These are phyloP conservation scores for Allygus modestus DNA, from an alignment of 2,888 invertebrate species.

Conservation along the genomic window DNA sequence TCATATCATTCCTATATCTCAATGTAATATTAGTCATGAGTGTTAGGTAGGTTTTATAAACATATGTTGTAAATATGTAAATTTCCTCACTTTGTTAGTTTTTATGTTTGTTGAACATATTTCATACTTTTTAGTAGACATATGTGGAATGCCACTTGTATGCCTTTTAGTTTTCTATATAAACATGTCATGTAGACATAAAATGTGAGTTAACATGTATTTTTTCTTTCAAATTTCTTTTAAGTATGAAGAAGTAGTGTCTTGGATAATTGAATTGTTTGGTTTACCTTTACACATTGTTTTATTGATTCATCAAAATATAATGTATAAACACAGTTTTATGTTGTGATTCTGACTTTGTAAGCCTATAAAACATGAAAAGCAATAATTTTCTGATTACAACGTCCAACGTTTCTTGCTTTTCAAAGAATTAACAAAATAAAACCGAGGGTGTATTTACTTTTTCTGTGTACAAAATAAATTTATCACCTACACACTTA, in stretches of 20 bases:
- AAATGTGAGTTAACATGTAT: too few species aligned
- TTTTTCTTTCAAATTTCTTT: too few species aligned
- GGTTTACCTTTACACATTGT: too few species aligned
- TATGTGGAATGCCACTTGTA: background rate
- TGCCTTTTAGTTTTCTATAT: background rate
- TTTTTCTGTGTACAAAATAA: too few species aligned
- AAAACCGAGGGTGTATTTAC: too few species aligned
- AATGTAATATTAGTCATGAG: background rate
- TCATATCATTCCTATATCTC: constrained; percentile 48
- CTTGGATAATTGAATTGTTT: too few species aligned
- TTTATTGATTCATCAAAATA: background rate
- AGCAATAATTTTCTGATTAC: background rate
- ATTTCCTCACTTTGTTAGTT: constrained; percentile 17
- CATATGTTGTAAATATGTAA: constrained; percentile 26
- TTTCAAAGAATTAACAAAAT: too few species aligned
- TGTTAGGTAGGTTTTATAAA: constrained; percentile 18
- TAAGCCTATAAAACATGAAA: background rate
- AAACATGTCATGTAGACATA: background rate
- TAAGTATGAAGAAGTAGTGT: too few species aligned
- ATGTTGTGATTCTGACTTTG: background rate
- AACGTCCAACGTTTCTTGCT: too few species aligned
- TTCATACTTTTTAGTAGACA: background rate
- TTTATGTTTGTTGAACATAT: constrained; percentile 7
- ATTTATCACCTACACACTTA: too few species aligned
- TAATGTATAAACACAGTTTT: background rate